Base-by-base conservation (phyloP, 2,888 invertebrate species). In the Torymus aiolomorphi region DNA sequence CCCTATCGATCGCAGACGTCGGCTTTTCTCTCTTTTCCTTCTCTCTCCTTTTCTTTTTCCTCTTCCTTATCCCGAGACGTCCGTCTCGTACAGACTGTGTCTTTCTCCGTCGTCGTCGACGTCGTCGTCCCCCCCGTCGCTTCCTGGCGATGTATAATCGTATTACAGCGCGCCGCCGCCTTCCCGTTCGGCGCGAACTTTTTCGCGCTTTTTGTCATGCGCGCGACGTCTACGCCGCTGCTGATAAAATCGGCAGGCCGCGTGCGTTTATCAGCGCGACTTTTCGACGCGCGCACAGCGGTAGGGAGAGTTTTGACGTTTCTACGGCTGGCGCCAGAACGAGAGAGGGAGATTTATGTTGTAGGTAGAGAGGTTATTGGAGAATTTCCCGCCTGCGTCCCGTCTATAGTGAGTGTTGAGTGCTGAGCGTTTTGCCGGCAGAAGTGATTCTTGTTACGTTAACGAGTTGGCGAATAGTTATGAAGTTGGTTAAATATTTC, bases 61-160 rank as follows among this genome's bases (percentile, higher is more conserved):
- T 56, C 10, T 52, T 66, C 42, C 51, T 77, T 65, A 16, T 31
- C 18, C 52, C n/a, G 57, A 31, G 72, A 62, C 72, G 67, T 76
- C 76, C 73, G 72, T 73, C 76, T 74, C 59, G 70, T 56, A 42
- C 69, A 77, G 70, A 77, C 77, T 70, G 71, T 31, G 71, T 75
- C 83, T 31, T 5, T 31, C 31, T 31, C 5, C 31, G 31, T 31
- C 31, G 31, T 31, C 24, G 24, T 24, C 24, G 24, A 2, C 31
- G 31, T 31, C 31, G 31, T 31, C 31, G 0, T 31, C 5, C 31
- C 31, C 31, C 4, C 31, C 1, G 31, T 31, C 31, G 3, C 31
- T 31, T 31, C 31, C 31, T 31, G 31, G 31, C 84, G 83, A 84
- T 87, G 84, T 86, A 85, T 87, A 89, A 89, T 88, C 87, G 86